Evolutionary conservation across 2,888 invertebrate genomes (phyloP), one percentile per base, ranked within the genome.

Genomic region (Sclerodermus sp.): DNA sequence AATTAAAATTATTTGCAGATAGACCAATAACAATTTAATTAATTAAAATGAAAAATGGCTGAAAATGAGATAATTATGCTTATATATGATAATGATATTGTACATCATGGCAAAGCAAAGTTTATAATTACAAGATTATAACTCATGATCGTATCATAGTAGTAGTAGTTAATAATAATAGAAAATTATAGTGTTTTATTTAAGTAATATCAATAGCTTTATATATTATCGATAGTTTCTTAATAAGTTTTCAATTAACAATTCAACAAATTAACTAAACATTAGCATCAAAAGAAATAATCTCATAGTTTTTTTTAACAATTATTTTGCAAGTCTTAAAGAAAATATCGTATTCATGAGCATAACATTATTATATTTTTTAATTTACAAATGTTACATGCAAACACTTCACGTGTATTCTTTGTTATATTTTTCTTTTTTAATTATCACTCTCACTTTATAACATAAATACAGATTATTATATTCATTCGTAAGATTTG

Each of bases 171-270:
- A 51, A 55, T 58, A 56, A 57, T 65, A 53, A 49, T 60, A 49
- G n/a, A n/a, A n/a, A n/a, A n/a, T n/a, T n/a, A n/a, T n/a, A n/a
- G n/a, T n/a, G n/a, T 47, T 66, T 58, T 64, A 62, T 54, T 57
- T 57, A 63, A 62, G 62, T 64, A 57, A 58, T 57, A 58, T 54
- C 56, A 57, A 60, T 34, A 8, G 31, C 23, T 47, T 54, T 49
- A 58, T 56, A 61, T 65, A 62, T 67, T 61, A 58, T 62, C 67
- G 60, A 64, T 57, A 54, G 49, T 56, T 44, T 58, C 43, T 59
- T n/a, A n/a, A n/a, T n/a, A n/a, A n/a, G n/a, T n/a, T n/a, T 48
- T 57, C 47, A 57, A 55, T 46, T 54, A 62, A 64, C 56, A 61
- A 56, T 54, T 53, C 42, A 41, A 41, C 53, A 53, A 47, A 53